Base-by-base conservation (phyloP, 1,140 invertebrate species). In the Leptinotarsa defecta region DNA sequence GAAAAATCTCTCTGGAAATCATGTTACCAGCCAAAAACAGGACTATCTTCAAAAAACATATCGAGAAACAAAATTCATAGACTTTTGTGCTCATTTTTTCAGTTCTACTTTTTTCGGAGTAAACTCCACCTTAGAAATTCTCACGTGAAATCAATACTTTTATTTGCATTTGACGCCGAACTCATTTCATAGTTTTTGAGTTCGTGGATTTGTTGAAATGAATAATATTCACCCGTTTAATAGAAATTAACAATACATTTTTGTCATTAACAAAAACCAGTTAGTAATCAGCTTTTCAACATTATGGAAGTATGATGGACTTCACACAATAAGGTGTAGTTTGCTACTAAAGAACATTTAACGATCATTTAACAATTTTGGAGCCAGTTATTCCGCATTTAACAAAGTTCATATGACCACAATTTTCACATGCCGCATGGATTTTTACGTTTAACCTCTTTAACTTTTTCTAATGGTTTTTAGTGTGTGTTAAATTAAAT, bases 101-200 rank as follows among this genome's bases (percentile, higher is more conserved):
- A 57, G 52, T 57, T 19, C 13, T 19, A 68, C 48, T 76, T 63
- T 78, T 72, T 80, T 78, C 78, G 83, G 83, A 83, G 83, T 84
- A 81, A 84, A 84, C 83, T 84, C 83, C 83, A 84, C 83, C 83
- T 84, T 84, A 78, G 49, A 71, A 74, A 70, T 63, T 65, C 57
- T 76, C 67, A 73, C 17, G 19, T 75, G 74, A 78, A 74, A 62
- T 34, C 52, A 34, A 62, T 62, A 11, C 67, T 81, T 81, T 79
- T 83, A 83, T 83, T 83, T 83, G 79, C 82, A 84, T 83, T 80
- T 84, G 81, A 82, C 74, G 73, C 64, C 74, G 68, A 73, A 77
- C 49, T 79, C 27, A 72, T 73, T 71, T 75, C 73, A 43, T 8
- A 17, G n/a, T n/a, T 69, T 8, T 19, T 67, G 64, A 15, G n/a